phyloP scores from a whole-genome alignment of 2,888 invertebrate genomes.

The Amblyteles armatorius region DNA sequence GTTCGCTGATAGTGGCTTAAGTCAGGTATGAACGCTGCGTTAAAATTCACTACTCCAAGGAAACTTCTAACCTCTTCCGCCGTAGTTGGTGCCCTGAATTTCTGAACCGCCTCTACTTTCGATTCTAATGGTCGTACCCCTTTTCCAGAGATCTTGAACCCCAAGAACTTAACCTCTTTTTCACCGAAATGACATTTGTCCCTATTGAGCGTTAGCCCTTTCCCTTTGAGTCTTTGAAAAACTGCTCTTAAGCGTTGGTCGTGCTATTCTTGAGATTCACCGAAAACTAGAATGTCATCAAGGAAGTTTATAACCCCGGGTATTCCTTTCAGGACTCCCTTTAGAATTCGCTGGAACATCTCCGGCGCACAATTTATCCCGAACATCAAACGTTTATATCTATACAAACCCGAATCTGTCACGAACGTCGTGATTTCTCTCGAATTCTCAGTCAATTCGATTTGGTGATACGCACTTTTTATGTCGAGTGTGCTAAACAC shows the following conservation, averaged over 20 bases:
- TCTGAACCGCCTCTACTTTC: conserved; percentile 66
- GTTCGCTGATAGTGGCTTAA: conserved; percentile 71
- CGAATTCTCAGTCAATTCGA: conserved; percentile 77
- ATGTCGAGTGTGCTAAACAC: conserved; percentile 72
- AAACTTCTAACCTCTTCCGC: conserved; percentile 73
- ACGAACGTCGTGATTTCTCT: conserved; percentile 80
- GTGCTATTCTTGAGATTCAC: conserved; percentile 73
- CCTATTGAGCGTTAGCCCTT: background rate
- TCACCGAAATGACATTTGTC: conserved; percentile 24
- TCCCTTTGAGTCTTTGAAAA: conserved; percentile 8
- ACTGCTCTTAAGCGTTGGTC: conserved; percentile 74
- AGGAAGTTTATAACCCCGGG: conserved; percentile 79
- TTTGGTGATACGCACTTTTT: conserved; percentile 80
- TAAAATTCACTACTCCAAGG: conserved; percentile 77
- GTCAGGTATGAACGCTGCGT: conserved; percentile 71
- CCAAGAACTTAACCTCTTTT: conserved; percentile 70
- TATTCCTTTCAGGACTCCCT: conserved; percentile 63
- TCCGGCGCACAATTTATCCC: conserved; percentile 83
- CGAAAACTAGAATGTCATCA: conserved; percentile 80
- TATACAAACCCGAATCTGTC: conserved; percentile 78
- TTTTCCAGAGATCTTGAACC: conserved; percentile 68
- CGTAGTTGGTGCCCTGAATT: conserved; percentile 70
- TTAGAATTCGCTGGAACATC: conserved; percentile 58
- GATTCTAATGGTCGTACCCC: conserved; percentile 68
- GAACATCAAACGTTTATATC: conserved; percentile 83